A percentile compares a stretch with the other conserved stretches of the same genome.
phyloP scores from a whole-genome alignment of 2,888 invertebrate species.

The Stenchaetothrips biformis region DNA sequence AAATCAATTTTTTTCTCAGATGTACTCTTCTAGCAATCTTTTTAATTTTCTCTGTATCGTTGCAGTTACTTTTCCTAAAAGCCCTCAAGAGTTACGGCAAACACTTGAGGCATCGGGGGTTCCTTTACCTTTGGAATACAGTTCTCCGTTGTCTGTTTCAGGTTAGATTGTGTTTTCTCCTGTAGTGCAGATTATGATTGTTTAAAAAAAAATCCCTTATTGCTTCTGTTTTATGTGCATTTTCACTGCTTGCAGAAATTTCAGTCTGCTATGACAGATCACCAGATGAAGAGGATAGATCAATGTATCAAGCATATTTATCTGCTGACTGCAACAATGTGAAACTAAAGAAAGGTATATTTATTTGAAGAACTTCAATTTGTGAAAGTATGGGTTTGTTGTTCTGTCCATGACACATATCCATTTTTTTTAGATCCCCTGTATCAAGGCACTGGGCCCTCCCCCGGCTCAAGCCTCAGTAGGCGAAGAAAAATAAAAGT shows the following conservation, averaged over 20 bases:
- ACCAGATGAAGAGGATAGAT: conserved; percentile 49
- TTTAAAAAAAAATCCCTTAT: conserved; percentile 22
- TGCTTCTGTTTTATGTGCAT: conserved; percentile 2
- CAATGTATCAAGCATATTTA: conserved; percentile 50
- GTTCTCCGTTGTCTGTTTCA: conserved; percentile 34
- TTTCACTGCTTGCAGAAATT: not conserved
- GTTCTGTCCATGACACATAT: not conserved
- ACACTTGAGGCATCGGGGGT: conserved; percentile 34
- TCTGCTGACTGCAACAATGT: conserved; percentile 51
- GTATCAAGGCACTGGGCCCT: not conserved
- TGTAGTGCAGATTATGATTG: not conserved
- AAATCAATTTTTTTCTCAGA: not conserved
- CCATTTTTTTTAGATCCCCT: not conserved
- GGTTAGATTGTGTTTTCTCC: conserved; percentile 26
- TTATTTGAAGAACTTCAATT: not conserved
- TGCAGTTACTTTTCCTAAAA: conserved; percentile 34
- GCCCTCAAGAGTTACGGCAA: conserved; percentile 34
- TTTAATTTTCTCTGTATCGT: not conserved
- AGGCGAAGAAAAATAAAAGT: conserved; percentile 33
- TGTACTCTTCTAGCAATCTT: not conserved
- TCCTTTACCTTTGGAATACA: conserved; percentile 33
- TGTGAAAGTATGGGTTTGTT: not conserved
- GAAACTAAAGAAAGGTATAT: conserved; percentile 47
- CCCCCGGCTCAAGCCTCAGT: not conserved
- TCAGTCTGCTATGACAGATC: not conserved